Conservation (phyloP, 2,888 invertebrate genomes). For the Byasa hedistus region DNA sequence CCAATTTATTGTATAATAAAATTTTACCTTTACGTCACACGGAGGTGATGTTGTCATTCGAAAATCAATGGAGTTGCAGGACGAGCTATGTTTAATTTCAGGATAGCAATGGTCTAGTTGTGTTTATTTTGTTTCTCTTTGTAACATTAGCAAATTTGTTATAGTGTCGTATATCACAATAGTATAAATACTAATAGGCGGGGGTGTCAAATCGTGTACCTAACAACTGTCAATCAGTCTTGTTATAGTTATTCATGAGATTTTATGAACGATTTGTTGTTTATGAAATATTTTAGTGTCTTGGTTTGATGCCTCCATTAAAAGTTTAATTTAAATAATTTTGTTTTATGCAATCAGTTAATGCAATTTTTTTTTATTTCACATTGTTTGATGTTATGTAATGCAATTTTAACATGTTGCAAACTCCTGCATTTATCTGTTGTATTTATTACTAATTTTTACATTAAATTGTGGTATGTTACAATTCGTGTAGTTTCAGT, state of each 20-base stretch:
- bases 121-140: slow-evolving; percentile 74
- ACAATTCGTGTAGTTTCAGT: slow-evolving; percentile 80
- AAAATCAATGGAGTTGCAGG: slow-evolving; percentile 77
- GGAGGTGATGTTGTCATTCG: slow-evolving; percentile 60
- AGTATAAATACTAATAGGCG: slow-evolving; percentile 75
- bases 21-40: slow-evolving; percentile 70
- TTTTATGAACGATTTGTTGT: slow-evolving; percentile 77
- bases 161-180: slow-evolving; percentile 79
- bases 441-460: slow-evolving; percentile 86
- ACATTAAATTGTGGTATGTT: slow-evolving; percentile 87
- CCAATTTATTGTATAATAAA: slow-evolving; percentile 78
- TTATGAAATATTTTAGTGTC: slow-evolving; percentile 71
- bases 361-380: slow-evolving; percentile 77
- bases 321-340: slow-evolving; percentile 78
- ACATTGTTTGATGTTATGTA: slow-evolving; percentile 81
- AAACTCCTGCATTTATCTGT: slow-evolving; percentile 84
- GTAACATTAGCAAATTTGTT: slow-evolving; percentile 79
- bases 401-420: slow-evolving; percentile 81
- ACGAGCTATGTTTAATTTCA: slow-evolving; percentile 71
- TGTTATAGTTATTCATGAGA: slow-evolving; percentile 76
- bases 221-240: slow-evolving; percentile 62
- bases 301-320: slow-evolving; percentile 80
- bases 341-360: slow-evolving; percentile 80
- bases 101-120: slow-evolving; percentile 80
- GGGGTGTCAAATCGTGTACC: slow-evolving; percentile 79